Evolutionary conservation across 2,113 vertebrate species (phyloP).

Genomic region (Tylochromis polylepis): DNA sequence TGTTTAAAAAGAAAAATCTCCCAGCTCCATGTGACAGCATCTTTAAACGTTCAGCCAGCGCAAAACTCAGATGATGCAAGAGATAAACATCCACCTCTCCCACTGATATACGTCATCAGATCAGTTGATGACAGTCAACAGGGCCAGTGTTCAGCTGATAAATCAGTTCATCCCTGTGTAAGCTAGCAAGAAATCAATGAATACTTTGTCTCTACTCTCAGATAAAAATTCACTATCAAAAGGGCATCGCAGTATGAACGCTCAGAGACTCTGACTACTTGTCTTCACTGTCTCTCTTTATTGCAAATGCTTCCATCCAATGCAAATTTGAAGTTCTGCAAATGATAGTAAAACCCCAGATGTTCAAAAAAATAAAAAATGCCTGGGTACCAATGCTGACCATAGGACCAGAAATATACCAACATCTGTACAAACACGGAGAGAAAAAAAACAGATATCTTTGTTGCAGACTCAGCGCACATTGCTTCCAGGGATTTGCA

Average conservation of each 20-base stretch:
- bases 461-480: slow-evolving; percentile 72
- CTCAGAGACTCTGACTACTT: neutral
- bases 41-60: neutral
- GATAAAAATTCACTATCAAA: neutral
- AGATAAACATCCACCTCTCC: neutral
- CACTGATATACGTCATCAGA: neutral
- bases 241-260: neutral
- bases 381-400: neutral
- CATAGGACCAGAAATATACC: slow-evolving; percentile 17
- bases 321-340: neutral
- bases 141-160: neutral
- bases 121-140: neutral
- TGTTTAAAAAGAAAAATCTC: neutral
- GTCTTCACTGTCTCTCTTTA: neutral
- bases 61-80: neutral
- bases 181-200: neutral
- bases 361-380: neutral
- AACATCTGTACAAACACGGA: neutral
- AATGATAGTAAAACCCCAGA: neutral
- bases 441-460: neutral
- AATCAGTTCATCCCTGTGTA: neutral
- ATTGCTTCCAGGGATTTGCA: slow-evolving; percentile 84
- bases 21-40: neutral
- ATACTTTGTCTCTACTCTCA: neutral
- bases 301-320: neutral